phyloP scores from a whole-genome alignment of 2,888 invertebrate genomes.

The Callinectes sapidus region DNA sequence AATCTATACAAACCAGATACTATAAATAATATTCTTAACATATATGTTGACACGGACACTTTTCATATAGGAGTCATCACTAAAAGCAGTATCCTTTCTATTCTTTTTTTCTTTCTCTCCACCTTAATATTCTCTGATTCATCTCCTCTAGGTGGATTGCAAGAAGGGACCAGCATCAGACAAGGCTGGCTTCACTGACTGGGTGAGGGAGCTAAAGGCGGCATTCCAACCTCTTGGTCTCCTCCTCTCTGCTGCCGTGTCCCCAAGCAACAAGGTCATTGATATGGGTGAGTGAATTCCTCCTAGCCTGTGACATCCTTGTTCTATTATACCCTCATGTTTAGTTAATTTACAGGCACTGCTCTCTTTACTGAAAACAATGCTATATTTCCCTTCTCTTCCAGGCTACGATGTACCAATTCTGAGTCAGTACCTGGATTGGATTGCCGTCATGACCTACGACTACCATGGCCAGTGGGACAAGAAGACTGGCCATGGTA shows the following conservation, averaged over 20 bases:
- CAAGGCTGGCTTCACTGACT: conserved; percentile 85
- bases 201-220: conserved; percentile 83
- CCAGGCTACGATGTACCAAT: conserved; percentile 86
- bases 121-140: background rate
- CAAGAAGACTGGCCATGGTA: conserved; percentile 91
- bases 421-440: conserved; percentile 86
- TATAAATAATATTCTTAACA: too few relatives aligned
- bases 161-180: conserved; percentile 85
- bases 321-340: background rate
- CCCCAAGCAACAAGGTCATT: conserved; percentile 87
- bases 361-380: background rate
- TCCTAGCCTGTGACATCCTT: too few relatives aligned
- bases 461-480: conserved; percentile 93
- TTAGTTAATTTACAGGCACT: background rate
- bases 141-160: conserved; percentile 76
- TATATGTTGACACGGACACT: too few relatives aligned
- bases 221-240: conserved; percentile 83
- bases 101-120: background rate
- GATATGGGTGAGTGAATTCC: conserved; percentile 31
- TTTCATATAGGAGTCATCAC: too few relatives aligned
- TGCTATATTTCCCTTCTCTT: background rate
- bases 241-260: conserved; percentile 88
- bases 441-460: conserved; percentile 95
- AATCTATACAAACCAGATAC: too few relatives aligned
- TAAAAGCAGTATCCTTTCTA: too few relatives aligned